These are phyloP conservation scores for Diadromus collaris DNA, from an alignment of 2,888 invertebrate species.

Conservation along the genomic window DNA sequence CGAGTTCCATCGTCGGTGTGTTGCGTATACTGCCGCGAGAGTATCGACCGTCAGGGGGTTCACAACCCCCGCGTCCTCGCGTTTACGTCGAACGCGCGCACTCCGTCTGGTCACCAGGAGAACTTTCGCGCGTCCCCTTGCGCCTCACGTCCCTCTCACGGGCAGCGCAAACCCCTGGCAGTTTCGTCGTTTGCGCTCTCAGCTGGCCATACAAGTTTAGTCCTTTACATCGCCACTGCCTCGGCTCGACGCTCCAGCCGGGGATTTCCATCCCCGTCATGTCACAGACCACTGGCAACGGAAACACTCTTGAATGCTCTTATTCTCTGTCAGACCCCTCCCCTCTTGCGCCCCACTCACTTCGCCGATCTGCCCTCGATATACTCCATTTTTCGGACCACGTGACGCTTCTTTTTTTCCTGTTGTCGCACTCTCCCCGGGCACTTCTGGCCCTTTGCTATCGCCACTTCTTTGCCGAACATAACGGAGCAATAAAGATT, in stretches of 20 bases:
- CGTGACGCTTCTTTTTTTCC: slow-evolving; percentile 28
- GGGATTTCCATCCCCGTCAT: slow-evolving; percentile 16
- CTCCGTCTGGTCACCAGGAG: slow-evolving; percentile 22
- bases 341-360: slow-evolving; percentile 3
- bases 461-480: slow-evolving; percentile 16
- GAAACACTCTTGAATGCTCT: slow-evolving; percentile 23
- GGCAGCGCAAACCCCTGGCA: slow-evolving; percentile 56
- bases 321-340: slow-evolving; percentile 10
- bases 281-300: slow-evolving; percentile 33
- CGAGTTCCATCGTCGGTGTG: slow-evolving; percentile 51
- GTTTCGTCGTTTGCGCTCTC: slow-evolving; percentile 59
- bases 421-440: neutral
- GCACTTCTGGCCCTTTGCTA: slow-evolving; percentile 17
- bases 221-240: slow-evolving; percentile 50
- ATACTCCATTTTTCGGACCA: slow-evolving; percentile 42
- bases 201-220: slow-evolving; percentile 54
- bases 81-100: slow-evolving; percentile 47
- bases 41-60: slow-evolving; percentile 65
- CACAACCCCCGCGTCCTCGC: slow-evolving; percentile 50
- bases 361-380: slow-evolving; percentile 32
- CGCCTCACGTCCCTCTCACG: slow-evolving; percentile 20
- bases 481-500: slow-evolving; percentile 11
- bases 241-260: slow-evolving; percentile 27
- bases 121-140: neutral
- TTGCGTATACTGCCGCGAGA: slow-evolving; percentile 59